These are phyloP conservation scores for Cordilura impudica DNA, from an alignment of 2,888 invertebrate species.

Conservation along the genomic window DNA sequence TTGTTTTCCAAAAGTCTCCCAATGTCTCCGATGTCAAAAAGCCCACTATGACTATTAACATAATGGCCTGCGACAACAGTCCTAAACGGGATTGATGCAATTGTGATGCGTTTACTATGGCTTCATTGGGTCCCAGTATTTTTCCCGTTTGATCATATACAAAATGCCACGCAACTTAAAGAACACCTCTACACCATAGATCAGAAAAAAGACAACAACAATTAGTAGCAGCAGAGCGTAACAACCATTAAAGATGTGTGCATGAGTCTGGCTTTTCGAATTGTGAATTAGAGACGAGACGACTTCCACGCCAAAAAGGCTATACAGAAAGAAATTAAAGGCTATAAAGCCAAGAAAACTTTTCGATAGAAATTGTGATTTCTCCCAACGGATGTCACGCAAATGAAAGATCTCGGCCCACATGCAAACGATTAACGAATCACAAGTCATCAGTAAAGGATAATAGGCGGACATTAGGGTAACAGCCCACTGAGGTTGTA, in stretches of 20 bases:
- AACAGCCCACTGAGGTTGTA: constrained; percentile 90
- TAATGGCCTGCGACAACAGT: constrained; percentile 91
- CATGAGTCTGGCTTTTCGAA: constrained; percentile 80
- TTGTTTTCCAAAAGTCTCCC: constrained; percentile 95
- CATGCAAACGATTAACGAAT: constrained; percentile 93
- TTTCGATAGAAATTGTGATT: constrained; percentile 93
- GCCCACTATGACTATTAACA: constrained; percentile 92
- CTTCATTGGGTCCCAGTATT: constrained; percentile 79
- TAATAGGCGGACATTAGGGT: constrained; percentile 93
- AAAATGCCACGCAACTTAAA: constrained; percentile 94
- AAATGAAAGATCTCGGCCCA: constrained; percentile 97
- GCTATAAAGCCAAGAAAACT: constrained; percentile 93
- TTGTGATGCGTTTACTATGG: constrained; percentile 88
- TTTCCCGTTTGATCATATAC: constrained; percentile 85
- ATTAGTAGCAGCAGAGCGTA: constrained; percentile 94
- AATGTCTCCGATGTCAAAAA: constrained; percentile 94
- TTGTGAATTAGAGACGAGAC: constrained; percentile 75
- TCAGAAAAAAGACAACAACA: constrained; percentile 93
- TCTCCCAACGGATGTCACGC: constrained; percentile 91
- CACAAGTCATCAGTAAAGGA: constrained; percentile 91
- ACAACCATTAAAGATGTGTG: constrained; percentile 93
- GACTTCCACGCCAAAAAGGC: constrained; percentile 87
- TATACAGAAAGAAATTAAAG: constrained; percentile 93
- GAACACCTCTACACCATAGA: constrained; percentile 95
- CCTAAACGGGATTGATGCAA: constrained; percentile 94